phyloP scores from a whole-genome alignment of 1,140 invertebrate species.

The Druon quercuslanigerum region DNA sequence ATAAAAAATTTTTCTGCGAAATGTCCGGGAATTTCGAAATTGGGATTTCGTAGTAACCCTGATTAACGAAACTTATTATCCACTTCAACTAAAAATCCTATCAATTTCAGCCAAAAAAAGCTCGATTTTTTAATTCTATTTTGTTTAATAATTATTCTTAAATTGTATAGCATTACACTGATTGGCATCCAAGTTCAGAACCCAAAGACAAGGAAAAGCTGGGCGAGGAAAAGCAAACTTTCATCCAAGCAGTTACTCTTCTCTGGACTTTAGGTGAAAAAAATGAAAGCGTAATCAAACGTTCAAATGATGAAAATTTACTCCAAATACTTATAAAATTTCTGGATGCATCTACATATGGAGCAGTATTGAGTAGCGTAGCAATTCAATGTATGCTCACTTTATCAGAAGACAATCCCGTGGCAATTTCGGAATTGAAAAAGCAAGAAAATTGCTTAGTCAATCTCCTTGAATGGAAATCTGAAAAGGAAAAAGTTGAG shows the following conservation, averaged over 20 bases:
- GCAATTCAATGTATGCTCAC: conserved; percentile 81
- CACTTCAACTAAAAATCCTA: conserved; percentile 8
- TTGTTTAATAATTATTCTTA: conserved; percentile 32
- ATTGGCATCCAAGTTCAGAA: conserved; percentile 59
- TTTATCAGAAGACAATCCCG: conserved; percentile 81
- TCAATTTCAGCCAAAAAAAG: not conserved
- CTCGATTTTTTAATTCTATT: not conserved
- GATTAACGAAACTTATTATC: conserved; percentile 11
- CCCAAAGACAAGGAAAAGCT: conserved; percentile 68
- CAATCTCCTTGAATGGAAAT: conserved; percentile 68
- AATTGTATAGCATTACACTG: conserved; percentile 55
- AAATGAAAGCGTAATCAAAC: conserved; percentile 80
- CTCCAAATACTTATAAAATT: conserved; percentile 79
- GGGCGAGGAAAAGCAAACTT: conserved; percentile 80
- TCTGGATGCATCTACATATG: conserved; percentile 79
- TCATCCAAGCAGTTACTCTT: conserved; percentile 81
- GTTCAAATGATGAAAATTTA: conserved; percentile 81
- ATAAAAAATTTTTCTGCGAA: too few relatives aligned
- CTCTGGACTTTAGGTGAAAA: conserved; percentile 83
- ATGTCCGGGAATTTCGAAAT: too few relatives aligned
- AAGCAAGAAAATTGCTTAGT: conserved; percentile 71
- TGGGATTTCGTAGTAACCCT: too few relatives aligned
- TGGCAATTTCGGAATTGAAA: conserved; percentile 75
- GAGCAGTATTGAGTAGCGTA: conserved; percentile 77
- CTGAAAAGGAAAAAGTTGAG: conserved; percentile 67